Conservation (phyloP, 1,140 invertebrate species). For the Aphidius gifuensis region DNA sequence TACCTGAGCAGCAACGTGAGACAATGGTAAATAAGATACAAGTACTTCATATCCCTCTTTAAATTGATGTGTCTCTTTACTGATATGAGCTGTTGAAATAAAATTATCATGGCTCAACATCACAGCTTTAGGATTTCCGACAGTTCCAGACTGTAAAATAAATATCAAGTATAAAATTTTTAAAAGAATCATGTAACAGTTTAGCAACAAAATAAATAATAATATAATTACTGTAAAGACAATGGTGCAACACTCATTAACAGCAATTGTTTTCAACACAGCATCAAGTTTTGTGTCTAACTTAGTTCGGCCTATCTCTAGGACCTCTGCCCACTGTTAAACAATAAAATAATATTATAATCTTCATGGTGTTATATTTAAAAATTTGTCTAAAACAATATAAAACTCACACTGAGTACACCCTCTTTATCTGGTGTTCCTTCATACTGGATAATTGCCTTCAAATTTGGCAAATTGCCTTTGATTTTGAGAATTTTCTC, state of each 20-base stretch:
- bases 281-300: conserved; percentile 68
- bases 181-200: too few species aligned
- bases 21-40: conserved; percentile 81
- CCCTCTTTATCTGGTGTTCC: conserved; percentile 61
- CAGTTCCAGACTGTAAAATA: conserved; percentile 76
- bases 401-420: conserved; percentile 63
- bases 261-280: conserved; percentile 67
- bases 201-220: background rate
- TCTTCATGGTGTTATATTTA: conserved; percentile 12
- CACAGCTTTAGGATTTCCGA: conserved; percentile 86
- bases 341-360: conserved; percentile 22
- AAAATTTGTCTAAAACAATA: too few species aligned
- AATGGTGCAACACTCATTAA: conserved; percentile 87
- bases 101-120: conserved; percentile 90
- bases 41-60: conserved; percentile 58
- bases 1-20: conserved; percentile 81
- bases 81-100: conserved; percentile 60
- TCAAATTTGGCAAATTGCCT: conserved; percentile 70
- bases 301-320: conserved; percentile 71
- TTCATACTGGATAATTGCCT: conserved; percentile 83
- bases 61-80: conserved; percentile 48
- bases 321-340: conserved; percentile 76
- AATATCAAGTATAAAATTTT: conserved; percentile 14
- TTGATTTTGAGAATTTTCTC: conserved; percentile 78
- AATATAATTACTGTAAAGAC: conserved; percentile 78